A percentile compares a stretch with the other conserved stretches of the same genome.
phyloP scores from a whole-genome alignment of 2,797 vertebrate species.

The Botia kubotai region DNA sequence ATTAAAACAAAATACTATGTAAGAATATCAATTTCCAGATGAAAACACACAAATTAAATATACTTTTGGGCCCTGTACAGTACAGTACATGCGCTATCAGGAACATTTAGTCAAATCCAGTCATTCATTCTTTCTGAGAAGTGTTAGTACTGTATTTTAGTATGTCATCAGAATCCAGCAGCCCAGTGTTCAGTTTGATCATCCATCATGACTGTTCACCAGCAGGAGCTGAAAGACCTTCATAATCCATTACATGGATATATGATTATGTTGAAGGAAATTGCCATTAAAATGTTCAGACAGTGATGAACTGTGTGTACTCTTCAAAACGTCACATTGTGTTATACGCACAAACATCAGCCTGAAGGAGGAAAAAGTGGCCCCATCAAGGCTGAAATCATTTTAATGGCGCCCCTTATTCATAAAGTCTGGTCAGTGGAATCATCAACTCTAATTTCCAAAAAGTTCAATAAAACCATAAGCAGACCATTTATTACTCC shows the following conservation, averaged over 20 bases:
- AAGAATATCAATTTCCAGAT: no score
- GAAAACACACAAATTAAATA: no score
- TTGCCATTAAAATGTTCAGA: constrained; percentile 55
- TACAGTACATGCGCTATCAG: no score
- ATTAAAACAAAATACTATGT: no score
- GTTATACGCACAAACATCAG: constrained; percentile 44
- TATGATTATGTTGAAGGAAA: constrained; percentile 61
- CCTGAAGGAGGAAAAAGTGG: constrained; percentile 23
- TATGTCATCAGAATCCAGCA: not conserved
- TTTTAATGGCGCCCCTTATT: constrained; percentile 22
- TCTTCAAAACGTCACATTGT: no score
- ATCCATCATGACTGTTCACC: constrained; percentile 55
- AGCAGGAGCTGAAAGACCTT: constrained; percentile 51
- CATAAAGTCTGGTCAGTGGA: constrained; percentile 4
- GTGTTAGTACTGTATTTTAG: not conserved
- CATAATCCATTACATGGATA: constrained; percentile 63
- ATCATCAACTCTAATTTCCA: constrained; percentile 10
- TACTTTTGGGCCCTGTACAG: no score
- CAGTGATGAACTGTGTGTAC: constrained; percentile 52
- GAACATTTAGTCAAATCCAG: no score
- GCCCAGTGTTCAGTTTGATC: constrained; percentile 3
- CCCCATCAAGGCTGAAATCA: constrained; percentile 47
- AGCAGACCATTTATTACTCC: not conserved
- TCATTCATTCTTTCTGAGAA: no score
- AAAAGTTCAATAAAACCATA: constrained; percentile 32